Percentiles rank a stretch among this genome's conserved stretches.
Evolutionary conservation across 2,888 invertebrate genomes (phyloP).

Genomic region (Coleophora flavipennella): DNA sequence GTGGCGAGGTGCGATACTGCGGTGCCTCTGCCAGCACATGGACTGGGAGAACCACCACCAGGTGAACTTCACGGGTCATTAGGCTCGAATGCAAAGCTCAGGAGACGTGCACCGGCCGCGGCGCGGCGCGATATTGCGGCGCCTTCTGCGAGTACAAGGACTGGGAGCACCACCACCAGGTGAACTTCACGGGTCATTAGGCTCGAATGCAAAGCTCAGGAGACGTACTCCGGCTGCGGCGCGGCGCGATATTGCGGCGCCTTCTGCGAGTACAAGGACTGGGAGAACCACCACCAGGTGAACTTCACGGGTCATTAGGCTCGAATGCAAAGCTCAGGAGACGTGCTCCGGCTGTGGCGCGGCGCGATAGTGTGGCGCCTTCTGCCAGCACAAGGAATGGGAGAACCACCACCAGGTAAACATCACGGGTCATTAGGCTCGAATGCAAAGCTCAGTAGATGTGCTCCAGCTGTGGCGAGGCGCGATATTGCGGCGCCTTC

Average conservation of each 20-base stretch:
- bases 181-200: too few relatives aligned
- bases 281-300: conserved; percentile 92
- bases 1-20: conserved; percentile 93
- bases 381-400: conserved; percentile 98
- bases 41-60: too few relatives aligned
- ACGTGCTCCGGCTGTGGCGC: conserved; percentile 96
- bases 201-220: conserved; percentile 93
- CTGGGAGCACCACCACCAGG: too few relatives aligned
- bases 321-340: conserved; percentile 93
- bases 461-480: conserved; percentile 94
- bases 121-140: conserved; percentile 89
- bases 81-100: too few relatives aligned
- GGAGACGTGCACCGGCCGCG: conserved; percentile 97
- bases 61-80: too few relatives aligned
- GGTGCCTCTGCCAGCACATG: too few relatives aligned
- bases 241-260: conserved; percentile 95
- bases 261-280: conserved; percentile 97
- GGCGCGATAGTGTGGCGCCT: conserved; percentile 94
- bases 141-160: too few relatives aligned
- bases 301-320: too few relatives aligned
- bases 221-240: conserved; percentile 96
- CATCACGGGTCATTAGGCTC: too few relatives aligned
- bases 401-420: conserved; percentile 88
- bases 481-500: too few relatives aligned
- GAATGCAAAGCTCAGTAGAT: too few relatives aligned